Base-by-base conservation (phyloP, 1,140 invertebrate species). In the Drosophila rufa region DNA sequence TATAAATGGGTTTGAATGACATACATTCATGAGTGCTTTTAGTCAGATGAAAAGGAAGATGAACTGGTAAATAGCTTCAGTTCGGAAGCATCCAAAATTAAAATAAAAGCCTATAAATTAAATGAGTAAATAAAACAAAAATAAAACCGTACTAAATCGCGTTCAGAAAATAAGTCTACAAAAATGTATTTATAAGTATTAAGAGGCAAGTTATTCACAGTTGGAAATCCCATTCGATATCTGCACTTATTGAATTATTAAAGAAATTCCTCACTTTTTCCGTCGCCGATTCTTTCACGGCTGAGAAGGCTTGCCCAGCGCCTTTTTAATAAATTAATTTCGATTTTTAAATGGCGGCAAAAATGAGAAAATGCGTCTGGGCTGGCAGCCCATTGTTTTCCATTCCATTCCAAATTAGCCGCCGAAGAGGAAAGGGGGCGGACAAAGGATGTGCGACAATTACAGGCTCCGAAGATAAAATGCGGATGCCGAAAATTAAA, bases 401-500 rank as follows among this genome's bases (percentile, higher is more conserved):
- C 60, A 48, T 47, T 65, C 43, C 46, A 38, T 36, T 61, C 19
- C 43, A 71, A 81, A 76, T 71, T 66, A 69, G 66, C 45, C 58
- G 17, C 30, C 47, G 33, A 53, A 25, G 25, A n/a, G 17, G 43
- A 38, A 43, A 2, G 4, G 56, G 55, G 17, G 8, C 30, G 5
- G 46, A 19, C 30, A 53, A 79, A 61, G 81, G 60, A 73, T 48
- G 57, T 62, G 76, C 50, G 66, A 45, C 66, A 71, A 53, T 68
- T 51, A 68, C 51, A 38, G 53, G 55, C 58, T 47, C 22, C 48
- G 53, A 38, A 75, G 68, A 82, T 79, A 61, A 82, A 82, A 82
- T 66, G 62, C 45, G 62, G 61, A 68, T 56, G 53, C 62, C 56
- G 48, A 62, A 82, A 65, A 69, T 68, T 60, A 74, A 78, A 82